These are phyloP conservation scores for Lycocerus yunnanus DNA, from an alignment of 2,888 invertebrate genomes.

Conservation along the genomic window DNA sequence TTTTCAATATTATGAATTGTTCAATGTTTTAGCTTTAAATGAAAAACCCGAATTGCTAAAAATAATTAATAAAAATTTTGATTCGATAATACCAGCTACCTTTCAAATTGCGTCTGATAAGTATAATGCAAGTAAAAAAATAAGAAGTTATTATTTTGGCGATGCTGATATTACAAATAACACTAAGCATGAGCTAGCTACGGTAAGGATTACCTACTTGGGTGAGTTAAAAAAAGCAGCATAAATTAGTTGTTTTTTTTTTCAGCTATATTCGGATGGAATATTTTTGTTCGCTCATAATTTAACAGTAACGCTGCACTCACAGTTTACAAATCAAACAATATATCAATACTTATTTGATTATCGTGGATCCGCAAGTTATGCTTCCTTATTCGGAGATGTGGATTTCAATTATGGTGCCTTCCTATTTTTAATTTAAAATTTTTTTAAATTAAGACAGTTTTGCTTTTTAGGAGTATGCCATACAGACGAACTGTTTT, in stretches of 20 bases:
- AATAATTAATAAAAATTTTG: constrained; percentile 54
- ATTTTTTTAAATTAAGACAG: not conserved
- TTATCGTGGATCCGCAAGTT: constrained; percentile 69
- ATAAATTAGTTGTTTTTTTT: not conserved
- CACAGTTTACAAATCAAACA: constrained; percentile 48
- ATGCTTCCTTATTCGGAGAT: constrained; percentile 72
- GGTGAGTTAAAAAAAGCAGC: no score
- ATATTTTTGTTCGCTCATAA: not conserved
- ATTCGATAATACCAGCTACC: constrained; percentile 53
- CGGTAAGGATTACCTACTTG: constrained; percentile 53
- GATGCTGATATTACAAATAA: constrained; percentile 49
- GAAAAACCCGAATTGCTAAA: constrained; percentile 44
- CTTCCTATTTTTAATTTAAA: constrained; percentile 19
- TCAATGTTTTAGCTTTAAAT: constrained; percentile 37
- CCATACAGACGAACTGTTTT: constrained; percentile 12
- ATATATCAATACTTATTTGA: constrained; percentile 71
- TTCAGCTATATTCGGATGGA: constrained; percentile 3
- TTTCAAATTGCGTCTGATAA: constrained; percentile 50
- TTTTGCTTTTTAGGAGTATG: constrained; percentile 1
- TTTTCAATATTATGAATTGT: not conserved
- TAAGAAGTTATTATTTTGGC: constrained; percentile 58
- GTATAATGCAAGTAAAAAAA: constrained; percentile 42
- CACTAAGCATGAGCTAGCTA: constrained; percentile 47
- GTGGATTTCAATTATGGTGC: constrained; percentile 66
- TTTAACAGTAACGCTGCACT: not conserved